Percentiles rank a stretch among this genome's conserved stretches.
phyloP scores from a whole-genome alignment of 2,888 invertebrate genomes.

The Parasteatoda lunata region DNA sequence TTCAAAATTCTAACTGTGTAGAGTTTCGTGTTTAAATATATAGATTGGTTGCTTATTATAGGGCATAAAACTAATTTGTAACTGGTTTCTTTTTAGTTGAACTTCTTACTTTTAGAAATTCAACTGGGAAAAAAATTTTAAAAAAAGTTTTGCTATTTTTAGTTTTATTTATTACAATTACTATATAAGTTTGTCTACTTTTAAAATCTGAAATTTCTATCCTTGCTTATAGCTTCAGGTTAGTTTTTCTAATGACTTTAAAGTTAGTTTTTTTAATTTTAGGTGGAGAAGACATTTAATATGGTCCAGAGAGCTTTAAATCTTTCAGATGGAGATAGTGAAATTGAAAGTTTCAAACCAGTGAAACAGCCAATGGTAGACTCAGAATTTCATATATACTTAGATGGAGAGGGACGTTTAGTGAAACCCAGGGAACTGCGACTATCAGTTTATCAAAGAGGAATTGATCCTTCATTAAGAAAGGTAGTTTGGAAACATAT shows the following conservation, averaged over 20 bases:
- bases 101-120: too few species aligned
- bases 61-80: too few species aligned
- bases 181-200: too few species aligned
- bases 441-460: conserved; percentile 93
- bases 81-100: too few species aligned
- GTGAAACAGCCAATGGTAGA: conserved; percentile 84
- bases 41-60: too few species aligned
- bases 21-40: too few species aligned
- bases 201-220: too few species aligned
- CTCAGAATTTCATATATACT: conserved; percentile 89
- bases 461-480: conserved; percentile 91
- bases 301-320: conserved; percentile 69
- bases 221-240: too few species aligned
- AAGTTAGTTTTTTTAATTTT: conserved; percentile 65
- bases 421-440: conserved; percentile 87
- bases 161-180: too few species aligned
- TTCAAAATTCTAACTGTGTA: too few species aligned
- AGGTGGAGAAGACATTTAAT: conserved; percentile 85
- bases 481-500: conserved; percentile 96
- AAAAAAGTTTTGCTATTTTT: too few species aligned
- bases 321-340: conserved; percentile 62
- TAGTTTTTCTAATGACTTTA: neutral
- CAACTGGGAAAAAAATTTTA: too few species aligned
- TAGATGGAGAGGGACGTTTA: conserved; percentile 93
- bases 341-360: conserved; percentile 58